A percentile compares a stretch with the other conserved stretches of the same genome.
These are phyloP conservation scores for chimpanzee (Pan troglodytes) DNA, from an alignment of 2,113 vertebrate species.

Conservation along the genomic window NHGRI_mPanTro3-v2.1_pri NC_072407.2:98791001-98791500, in stretches of 20 bases:
- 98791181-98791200: not conserved
- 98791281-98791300: not conserved
- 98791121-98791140: not conserved
- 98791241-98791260: not conserved
- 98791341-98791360: not conserved
- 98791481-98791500: not conserved
- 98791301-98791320: not conserved
- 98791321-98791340: not conserved
- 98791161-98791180: not conserved
- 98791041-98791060: not conserved
- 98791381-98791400: not conserved
- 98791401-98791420: not conserved
- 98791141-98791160: not conserved
- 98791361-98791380: not conserved
- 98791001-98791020: not conserved
- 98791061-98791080: not conserved
- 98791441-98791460: not conserved
- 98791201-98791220: not conserved
- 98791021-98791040: not conserved
- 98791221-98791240: not conserved
- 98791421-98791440: not conserved
- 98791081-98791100: not conserved
- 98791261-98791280: not conserved
- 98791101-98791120: not conserved
- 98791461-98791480: not conserved